A percentile compares a stretch with the other conserved stretches of the same genome.
These are phyloP conservation scores for Porites divaricata DNA, from an alignment of 92 coral and sea anemone species.

Conservation along the genomic window DNA sequence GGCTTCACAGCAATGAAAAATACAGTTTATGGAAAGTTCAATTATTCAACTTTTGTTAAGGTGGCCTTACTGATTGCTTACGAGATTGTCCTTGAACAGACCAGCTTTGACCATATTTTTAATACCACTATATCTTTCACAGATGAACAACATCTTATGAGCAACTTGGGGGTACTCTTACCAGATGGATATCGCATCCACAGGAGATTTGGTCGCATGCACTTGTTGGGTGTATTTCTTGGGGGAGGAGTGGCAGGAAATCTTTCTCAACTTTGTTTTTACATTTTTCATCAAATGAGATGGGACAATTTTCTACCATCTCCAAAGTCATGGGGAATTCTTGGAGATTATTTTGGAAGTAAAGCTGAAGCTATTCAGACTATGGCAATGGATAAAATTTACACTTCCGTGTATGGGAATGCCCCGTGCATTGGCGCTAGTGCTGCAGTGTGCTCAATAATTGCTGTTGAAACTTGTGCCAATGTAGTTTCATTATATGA, in stretches of 20 bases:
- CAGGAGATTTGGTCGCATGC: slow-evolving; percentile 77
- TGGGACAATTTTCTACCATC: slow-evolving; percentile 75
- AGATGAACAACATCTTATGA: slow-evolving; percentile 78
- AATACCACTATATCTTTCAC: background rate
- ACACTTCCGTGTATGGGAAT: slow-evolving; percentile 68
- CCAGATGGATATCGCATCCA: slow-evolving; percentile 84
- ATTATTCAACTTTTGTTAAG: too few relatives aligned
- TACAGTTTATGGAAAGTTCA: too few relatives aligned
- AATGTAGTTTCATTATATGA: slow-evolving; percentile 59
- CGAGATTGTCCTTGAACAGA: too few relatives aligned
- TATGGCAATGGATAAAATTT: slow-evolving; percentile 57
- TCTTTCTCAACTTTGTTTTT: slow-evolving; percentile 73
- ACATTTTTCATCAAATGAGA: slow-evolving; percentile 64
- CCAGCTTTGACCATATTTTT: too few relatives aligned
- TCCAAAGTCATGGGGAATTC: slow-evolving; percentile 70
- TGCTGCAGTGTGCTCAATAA: slow-evolving; percentile 80
- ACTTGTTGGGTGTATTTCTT: slow-evolving; percentile 71
- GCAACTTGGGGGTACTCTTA: slow-evolving; percentile 79
- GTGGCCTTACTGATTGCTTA: too few relatives aligned
- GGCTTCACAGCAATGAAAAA: too few relatives aligned
- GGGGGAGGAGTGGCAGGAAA: slow-evolving; percentile 96
- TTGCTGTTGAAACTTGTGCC: slow-evolving; percentile 87
- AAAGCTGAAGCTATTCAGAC: slow-evolving; percentile 65
- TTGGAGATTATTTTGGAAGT: slow-evolving; percentile 56
- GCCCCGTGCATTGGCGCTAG: slow-evolving; percentile 90